Conservation (phyloP, 2,888 invertebrate species). For the Lymantria dispar region DNA sequence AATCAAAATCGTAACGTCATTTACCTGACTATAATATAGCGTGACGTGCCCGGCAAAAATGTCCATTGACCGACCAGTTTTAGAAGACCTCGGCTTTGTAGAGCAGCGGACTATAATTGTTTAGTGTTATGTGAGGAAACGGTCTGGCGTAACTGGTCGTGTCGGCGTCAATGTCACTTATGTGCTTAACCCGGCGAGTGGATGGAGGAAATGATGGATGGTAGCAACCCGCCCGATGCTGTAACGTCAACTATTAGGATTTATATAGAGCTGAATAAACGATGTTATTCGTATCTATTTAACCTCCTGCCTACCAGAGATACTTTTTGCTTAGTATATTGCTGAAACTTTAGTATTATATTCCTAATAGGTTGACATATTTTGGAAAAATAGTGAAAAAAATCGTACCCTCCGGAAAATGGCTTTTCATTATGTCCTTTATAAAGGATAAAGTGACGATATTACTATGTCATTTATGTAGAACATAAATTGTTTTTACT, state of each 20-base stretch:
- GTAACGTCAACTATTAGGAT: slow-evolving; percentile 49
- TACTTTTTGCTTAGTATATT: too few species aligned
- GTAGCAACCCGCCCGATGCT: slow-evolving; percentile 65
- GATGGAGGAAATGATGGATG: slow-evolving; percentile 81
- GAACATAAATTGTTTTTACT: too few species aligned
- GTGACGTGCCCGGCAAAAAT: slow-evolving; percentile 61
- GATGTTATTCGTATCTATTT: background rate
- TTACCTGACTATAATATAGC: slow-evolving; percentile 66
- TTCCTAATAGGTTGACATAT: too few species aligned
- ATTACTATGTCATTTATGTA: too few species aligned
- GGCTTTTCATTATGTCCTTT: too few species aligned
- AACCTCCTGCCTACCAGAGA: too few species aligned
- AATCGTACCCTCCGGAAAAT: too few species aligned
- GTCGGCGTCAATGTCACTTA: slow-evolving; percentile 80
- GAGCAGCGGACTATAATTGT: slow-evolving; percentile 29
- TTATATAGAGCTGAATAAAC: slow-evolving; percentile 49
- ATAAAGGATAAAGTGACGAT: too few species aligned
- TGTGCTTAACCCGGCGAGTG: slow-evolving; percentile 81
- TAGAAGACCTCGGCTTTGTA: slow-evolving; percentile 40
- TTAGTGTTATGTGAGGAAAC: slow-evolving; percentile 33
- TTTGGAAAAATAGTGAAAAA: too few species aligned
- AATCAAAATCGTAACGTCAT: slow-evolving; percentile 69
- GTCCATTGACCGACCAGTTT: slow-evolving; percentile 53
- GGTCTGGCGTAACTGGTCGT: slow-evolving; percentile 55
- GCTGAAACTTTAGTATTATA: too few species aligned